These are phyloP conservation scores for Diglossa cyanea DNA, from an alignment of 2,797 vertebrate genomes.

Conservation along the genomic window DNA sequence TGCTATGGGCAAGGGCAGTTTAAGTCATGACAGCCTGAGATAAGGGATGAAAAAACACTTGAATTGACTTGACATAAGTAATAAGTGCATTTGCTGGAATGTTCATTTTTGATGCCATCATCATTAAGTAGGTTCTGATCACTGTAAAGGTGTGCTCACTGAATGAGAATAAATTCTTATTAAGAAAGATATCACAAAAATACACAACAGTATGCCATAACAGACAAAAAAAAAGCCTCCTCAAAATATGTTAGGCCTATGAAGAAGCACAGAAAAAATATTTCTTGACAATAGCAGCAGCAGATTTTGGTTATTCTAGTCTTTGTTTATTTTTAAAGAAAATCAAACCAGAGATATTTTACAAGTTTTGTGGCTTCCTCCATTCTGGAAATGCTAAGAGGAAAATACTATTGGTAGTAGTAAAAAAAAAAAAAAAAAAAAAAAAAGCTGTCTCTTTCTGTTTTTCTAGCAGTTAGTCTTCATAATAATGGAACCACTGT, in stretches of 20 bases:
- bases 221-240: not conserved
- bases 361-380: not conserved
- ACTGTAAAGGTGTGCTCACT: not conserved
- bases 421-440: not conserved
- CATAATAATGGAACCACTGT: not conserved
- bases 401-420: not conserved
- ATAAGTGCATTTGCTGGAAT: not conserved
- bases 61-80: not conserved
- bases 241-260: not conserved
- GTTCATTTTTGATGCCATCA: constrained; percentile 10
- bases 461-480: not conserved
- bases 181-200: not conserved
- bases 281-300: not conserved
- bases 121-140: not conserved
- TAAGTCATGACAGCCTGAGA: constrained; percentile 30
- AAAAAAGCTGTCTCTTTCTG: not conserved
- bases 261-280: not conserved
- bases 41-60: constrained; percentile 37
- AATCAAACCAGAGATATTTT: not conserved
- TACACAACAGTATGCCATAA: not conserved
- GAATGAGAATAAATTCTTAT: not conserved
- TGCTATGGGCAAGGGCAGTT: constrained; percentile 70
- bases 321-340: not conserved
- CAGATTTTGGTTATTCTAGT: not conserved
- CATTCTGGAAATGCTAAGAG: not conserved